phyloP scores from a whole-genome alignment of 2,113 vertebrate species.

The Illadopsis cleaveri region DNA sequence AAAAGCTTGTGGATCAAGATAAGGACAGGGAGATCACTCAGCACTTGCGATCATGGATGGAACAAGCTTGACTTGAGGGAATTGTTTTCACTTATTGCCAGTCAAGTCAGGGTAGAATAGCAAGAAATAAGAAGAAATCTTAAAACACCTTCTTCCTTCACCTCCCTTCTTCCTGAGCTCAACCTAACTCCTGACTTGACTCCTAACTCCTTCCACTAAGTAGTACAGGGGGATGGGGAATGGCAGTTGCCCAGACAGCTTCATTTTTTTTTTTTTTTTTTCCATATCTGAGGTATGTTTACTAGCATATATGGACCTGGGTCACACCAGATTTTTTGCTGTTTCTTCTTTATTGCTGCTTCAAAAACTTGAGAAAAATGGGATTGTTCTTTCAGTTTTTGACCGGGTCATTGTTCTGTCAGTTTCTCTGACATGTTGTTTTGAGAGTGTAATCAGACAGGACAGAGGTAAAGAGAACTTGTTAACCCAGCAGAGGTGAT shows the following conservation, averaged over 20 bases:
- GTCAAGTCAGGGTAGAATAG: background rate
- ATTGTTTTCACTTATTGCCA: background rate
- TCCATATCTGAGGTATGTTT: background rate
- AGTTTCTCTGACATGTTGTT: background rate
- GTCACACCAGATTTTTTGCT: background rate
- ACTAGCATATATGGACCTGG: background rate
- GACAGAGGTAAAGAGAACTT: background rate
- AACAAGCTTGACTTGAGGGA: background rate
- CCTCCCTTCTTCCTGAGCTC: background rate
- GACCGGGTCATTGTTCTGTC: background rate
- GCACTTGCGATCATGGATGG: background rate
- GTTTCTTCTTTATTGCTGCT: background rate
- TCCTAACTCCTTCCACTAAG: background rate
- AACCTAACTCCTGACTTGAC: background rate
- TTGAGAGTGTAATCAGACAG: background rate
- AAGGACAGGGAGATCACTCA: background rate
- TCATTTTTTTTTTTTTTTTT: background rate
- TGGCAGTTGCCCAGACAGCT: fast-evolving
- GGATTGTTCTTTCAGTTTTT: background rate
- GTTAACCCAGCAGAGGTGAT: background rate
- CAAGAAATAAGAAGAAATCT: background rate
- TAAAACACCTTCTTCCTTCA: background rate
- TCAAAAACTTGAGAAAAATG: background rate
- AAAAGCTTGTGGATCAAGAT: background rate
- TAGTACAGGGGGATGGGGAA: fast-evolving